These are phyloP conservation scores for Pteropus alecto DNA, from an alignment of 2,113 vertebrate species.

Conservation along the genomic window DNA sequence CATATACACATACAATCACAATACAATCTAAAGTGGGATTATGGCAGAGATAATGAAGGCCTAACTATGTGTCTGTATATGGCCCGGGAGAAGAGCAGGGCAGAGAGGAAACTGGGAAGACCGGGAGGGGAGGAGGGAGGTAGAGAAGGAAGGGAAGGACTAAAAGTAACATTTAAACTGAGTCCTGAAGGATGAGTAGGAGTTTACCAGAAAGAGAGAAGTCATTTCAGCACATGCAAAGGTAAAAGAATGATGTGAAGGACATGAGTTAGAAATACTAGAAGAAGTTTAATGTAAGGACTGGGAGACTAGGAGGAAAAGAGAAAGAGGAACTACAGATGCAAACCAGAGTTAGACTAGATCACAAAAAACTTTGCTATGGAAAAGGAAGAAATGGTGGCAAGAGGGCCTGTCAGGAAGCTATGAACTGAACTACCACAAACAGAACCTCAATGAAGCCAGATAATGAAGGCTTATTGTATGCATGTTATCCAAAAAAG, in stretches of 20 bases:
- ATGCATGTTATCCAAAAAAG: not conserved
- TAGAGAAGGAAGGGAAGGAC: not conserved
- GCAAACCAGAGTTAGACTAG: not conserved
- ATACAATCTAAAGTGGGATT: not conserved
- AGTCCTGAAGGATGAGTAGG: not conserved
- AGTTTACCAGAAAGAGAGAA: not conserved
- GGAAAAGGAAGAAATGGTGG: not conserved
- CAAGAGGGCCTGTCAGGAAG: not conserved
- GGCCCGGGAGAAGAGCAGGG: not conserved
- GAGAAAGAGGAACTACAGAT: not conserved
- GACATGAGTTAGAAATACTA: not conserved
- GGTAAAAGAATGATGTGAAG: not conserved
- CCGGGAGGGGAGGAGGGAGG: not conserved
- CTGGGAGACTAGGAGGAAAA: not conserved
- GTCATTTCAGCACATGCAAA: not conserved
- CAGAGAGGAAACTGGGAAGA: not conserved
- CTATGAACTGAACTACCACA: not conserved
- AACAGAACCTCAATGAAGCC: not conserved
- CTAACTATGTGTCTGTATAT: not conserved
- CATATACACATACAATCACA: not conserved
- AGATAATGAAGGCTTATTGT: not conserved
- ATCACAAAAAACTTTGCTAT: not conserved
- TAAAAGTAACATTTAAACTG: conserved; percentile 1
- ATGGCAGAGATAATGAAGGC: not conserved
- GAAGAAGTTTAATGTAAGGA: not conserved